Percentiles rank a stretch among this genome's conserved stretches.
These are phyloP conservation scores for Menidia beryllina DNA, from an alignment of 2,113 vertebrate genomes.

Conservation along the genomic window DNA sequence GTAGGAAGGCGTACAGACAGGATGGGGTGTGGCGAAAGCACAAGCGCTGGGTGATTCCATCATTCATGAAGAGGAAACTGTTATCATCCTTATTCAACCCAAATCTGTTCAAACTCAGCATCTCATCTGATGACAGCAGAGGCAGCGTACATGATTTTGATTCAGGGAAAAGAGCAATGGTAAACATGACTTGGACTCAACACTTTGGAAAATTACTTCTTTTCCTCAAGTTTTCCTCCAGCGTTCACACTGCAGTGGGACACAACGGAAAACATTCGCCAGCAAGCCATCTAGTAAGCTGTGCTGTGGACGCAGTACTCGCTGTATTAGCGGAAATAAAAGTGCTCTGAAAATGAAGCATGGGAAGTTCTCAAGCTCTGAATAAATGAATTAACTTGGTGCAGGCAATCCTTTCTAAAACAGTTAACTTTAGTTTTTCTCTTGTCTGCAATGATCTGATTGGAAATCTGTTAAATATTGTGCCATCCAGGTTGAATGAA, in stretches of 20 bases:
- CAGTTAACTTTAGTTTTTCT: no score
- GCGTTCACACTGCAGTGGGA: not conserved
- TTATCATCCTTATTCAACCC: not conserved
- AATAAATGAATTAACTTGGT: no score
- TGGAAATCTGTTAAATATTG: no score
- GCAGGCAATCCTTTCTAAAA: no score
- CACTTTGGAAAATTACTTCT: not conserved
- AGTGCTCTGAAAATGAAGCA: no score
- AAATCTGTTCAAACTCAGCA: not conserved
- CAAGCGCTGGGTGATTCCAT: conserved; percentile 13
- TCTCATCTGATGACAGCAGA: not conserved
- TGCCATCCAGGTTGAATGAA: no score
- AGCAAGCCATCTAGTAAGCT: not conserved
- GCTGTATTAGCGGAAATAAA: no score
- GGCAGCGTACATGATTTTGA: not conserved
- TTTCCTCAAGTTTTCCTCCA: not conserved
- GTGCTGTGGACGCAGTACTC: no score
- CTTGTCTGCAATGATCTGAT: no score
- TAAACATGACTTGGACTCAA: not conserved
- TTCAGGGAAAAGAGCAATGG: not conserved
- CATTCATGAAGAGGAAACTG: conserved; percentile 44
- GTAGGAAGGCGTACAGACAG: conserved; percentile 3
- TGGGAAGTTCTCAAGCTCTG: no score
- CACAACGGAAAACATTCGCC: not conserved
- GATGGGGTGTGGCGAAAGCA: conserved; percentile 8